Evolutionary conservation across 1,140 invertebrate genomes (phyloP).

Genomic region (Cydia strobilella): DNA sequence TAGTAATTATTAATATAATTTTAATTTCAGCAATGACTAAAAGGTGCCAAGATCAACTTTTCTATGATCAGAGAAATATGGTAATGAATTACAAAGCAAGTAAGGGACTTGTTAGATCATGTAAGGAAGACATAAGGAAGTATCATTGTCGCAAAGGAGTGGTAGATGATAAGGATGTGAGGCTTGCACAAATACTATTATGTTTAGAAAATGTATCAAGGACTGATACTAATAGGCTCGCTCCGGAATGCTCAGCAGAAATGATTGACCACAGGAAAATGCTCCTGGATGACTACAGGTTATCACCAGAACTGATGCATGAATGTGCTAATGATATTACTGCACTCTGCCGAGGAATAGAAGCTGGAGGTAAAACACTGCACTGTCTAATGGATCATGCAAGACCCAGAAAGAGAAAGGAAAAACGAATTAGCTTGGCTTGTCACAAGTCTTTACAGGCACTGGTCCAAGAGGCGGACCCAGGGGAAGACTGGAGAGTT

Average conservation of each 20-base stretch:
- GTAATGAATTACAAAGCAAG: conserved; percentile 95
- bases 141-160: conserved; percentile 88
- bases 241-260: conserved; percentile 90
- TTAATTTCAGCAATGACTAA: conserved; percentile 80
- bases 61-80: conserved; percentile 92
- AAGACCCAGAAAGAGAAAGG: conserved; percentile 81
- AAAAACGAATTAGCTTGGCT: conserved; percentile 82
- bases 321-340: conserved; percentile 93
- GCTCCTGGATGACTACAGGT: conserved; percentile 95
- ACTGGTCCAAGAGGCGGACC: conserved; percentile 90
- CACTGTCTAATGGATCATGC: conserved; percentile 98
- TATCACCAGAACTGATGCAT: conserved; percentile 95
- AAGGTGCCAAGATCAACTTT: conserved; percentile 91
- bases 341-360: conserved; percentile 86
- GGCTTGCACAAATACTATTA: conserved; percentile 94
- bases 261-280: conserved; percentile 94
- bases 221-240: conserved; percentile 86
- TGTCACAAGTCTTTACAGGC: conserved; percentile 89
- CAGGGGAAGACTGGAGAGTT: conserved; percentile 94
- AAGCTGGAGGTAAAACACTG: conserved; percentile 92
- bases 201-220: conserved; percentile 94
- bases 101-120: conserved; percentile 92
- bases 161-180: conserved; percentile 90
- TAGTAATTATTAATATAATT: not conserved
- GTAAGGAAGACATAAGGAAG: conserved; percentile 93